A percentile compares a stretch with the other conserved stretches of the same genome.
Conservation (phyloP, 2,797 vertebrate species). For the Esox masquinongy region DNA sequence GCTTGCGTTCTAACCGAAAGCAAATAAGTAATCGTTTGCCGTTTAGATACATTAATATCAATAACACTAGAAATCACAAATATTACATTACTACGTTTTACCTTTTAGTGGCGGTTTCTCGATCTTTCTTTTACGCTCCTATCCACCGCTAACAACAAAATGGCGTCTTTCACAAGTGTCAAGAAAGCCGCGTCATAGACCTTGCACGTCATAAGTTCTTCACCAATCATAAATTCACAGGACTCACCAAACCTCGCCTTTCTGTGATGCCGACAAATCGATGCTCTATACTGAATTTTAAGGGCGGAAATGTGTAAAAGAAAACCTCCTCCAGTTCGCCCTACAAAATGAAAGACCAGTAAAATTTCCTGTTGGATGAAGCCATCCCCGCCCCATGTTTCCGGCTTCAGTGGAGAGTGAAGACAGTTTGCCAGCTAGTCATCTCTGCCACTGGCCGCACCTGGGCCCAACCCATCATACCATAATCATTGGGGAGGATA, state of each 20-base stretch:
- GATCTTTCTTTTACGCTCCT: slow-evolving; percentile 51
- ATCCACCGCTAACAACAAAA: slow-evolving; percentile 67
- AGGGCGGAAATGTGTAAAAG: slow-evolving; percentile 20
- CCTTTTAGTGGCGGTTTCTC: slow-evolving; percentile 56
- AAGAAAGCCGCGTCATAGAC: slow-evolving; percentile 47
- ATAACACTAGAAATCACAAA: background rate
- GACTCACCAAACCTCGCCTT: slow-evolving; percentile 21
- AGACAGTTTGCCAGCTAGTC: background rate
- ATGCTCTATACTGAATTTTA: background rate
- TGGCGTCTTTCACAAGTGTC: slow-evolving; percentile 65
- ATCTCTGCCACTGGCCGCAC: background rate
- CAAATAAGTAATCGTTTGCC: background rate
- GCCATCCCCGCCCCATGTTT: background rate
- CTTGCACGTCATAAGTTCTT: slow-evolving; percentile 21
- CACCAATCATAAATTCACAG: slow-evolving; percentile 42
- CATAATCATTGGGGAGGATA: background rate
- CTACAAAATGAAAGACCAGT: slow-evolving; percentile 28
- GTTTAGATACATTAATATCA: background rate
- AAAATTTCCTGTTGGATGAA: background rate
- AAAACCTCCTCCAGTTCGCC: background rate
- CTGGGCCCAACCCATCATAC: background rate
- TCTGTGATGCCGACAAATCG: slow-evolving; percentile 25
- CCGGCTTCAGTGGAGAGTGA: background rate
- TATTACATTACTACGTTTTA: slow-evolving; percentile 1
- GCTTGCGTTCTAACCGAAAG: background rate